Base-by-base conservation (phyloP, 2,113 vertebrate genomes). In the Colius striatus region DNA sequence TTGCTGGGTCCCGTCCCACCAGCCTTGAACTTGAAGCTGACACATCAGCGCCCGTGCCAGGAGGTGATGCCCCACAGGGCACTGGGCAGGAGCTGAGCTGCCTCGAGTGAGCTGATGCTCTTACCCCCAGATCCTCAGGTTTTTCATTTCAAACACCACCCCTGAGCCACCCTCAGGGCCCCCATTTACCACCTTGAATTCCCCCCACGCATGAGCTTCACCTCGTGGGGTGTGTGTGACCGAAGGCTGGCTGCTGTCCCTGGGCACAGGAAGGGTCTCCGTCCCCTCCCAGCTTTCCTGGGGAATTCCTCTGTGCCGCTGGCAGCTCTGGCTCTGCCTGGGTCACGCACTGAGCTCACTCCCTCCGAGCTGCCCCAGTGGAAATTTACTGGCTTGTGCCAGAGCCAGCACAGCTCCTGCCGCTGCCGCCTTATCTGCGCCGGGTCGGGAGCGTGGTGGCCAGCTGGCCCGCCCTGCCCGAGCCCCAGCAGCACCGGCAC, bases 371-470 rank as follows among this genome's bases (percentile, higher is more conserved):
- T 92, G 93, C 94, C 94, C 96, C 89, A 96, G 94, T 97, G 97
- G 96, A 97, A 97, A 97, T 96, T 97, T 97, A 96, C 97, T 91
- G 90, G 82, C 91, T 51, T 5, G 92, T 94, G 95, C 89, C 95
- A 90, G 89, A 51, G 94, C 91, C 93, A 26, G 92, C 43, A 51
- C 10, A 4, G 89, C 87, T 86, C 85, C 85, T 13, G 81, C 81
- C 4, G 41, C 94, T n/a, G 62, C 71, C 43, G 26, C 92, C 87
- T 79, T 75, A 92, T 67, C 90, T 71, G 86, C 21, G 1, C 50
- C 81, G 61, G 2, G 30, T 45, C 4, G 3, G 67, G 27, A 76
- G 50, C 72, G 38, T 41, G 38, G 38, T 41, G 38, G 38, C 38
- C 38, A 41, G 38, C 38, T 41, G 38, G 38, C 38, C 38, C 38